These are phyloP conservation scores for Muschampia plurimacula DNA, from an alignment of 2,888 invertebrate species.

Conservation along the genomic window DNA sequence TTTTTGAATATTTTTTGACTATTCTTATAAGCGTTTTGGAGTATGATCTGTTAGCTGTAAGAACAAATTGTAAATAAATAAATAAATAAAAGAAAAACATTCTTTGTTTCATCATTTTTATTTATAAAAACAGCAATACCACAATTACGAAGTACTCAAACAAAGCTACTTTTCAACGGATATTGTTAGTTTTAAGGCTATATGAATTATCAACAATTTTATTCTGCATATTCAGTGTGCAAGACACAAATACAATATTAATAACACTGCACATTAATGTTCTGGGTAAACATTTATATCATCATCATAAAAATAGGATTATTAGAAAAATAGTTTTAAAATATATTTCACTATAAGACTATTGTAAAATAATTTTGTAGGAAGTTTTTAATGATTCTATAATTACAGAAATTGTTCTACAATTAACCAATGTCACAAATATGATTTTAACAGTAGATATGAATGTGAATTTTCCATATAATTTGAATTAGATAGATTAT, in stretches of 20 bases:
- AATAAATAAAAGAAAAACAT: neutral
- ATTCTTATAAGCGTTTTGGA: no score
- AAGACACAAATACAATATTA: neutral
- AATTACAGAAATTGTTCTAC: no score
- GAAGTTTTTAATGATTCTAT: neutral
- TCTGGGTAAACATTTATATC: no score
- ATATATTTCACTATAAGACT: neutral
- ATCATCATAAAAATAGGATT: neutral
- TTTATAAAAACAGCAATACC: constrained; percentile 16
- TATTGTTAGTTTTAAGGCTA: neutral
- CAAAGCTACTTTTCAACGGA: constrained; percentile 4
- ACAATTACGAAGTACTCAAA: constrained; percentile 9
- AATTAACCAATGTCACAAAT: neutral
- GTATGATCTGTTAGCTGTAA: no score
- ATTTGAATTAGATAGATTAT: no score
- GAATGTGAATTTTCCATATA: no score
- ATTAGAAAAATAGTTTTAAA: constrained; percentile 1
- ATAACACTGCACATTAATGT: neutral
- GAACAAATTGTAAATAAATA: no score
- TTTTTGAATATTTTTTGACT: no score
- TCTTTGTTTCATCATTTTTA: constrained; percentile 10
- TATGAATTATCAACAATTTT: neutral
- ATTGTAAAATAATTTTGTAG: neutral
- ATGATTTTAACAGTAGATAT: neutral
- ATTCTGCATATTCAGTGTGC: neutral